Evolutionary conservation across 2,113 vertebrate genomes (phyloP).

Genomic region (Apeltes quadracus): DNA sequence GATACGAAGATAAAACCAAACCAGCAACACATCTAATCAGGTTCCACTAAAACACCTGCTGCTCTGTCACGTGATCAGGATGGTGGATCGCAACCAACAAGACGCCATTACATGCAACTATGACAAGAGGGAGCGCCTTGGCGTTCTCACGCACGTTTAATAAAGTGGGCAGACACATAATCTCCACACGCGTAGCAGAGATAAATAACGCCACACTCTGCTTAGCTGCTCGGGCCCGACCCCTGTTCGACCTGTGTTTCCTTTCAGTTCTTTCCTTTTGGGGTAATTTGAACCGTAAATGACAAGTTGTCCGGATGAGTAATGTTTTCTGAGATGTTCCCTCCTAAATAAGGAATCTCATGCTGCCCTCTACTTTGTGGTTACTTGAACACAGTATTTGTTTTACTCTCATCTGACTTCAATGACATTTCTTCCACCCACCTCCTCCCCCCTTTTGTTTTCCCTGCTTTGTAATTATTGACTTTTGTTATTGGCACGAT

Average conservation of each 20-base stretch:
- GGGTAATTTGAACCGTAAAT: background rate
- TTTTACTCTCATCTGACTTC: constrained; percentile 30
- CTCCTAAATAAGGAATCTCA: constrained; percentile 22
- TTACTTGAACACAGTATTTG: constrained; percentile 42
- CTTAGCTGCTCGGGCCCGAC: rapidly evolving
- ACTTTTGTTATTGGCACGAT: constrained; percentile 6
- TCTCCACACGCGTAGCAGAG: background rate
- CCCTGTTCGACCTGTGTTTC: background rate
- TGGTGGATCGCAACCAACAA: background rate
- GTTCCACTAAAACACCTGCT: background rate
- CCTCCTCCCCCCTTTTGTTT: background rate
- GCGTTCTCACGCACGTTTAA: too few species aligned
- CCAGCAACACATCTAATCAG: background rate
- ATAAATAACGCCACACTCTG: too few species aligned
- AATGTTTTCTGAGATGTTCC: constrained; percentile 25
- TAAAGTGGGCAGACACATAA: too few species aligned
- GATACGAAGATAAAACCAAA: background rate
- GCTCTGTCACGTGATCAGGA: background rate
- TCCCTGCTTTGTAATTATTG: constrained; percentile 25
- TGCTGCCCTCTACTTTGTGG: background rate
- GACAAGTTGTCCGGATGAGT: background rate
- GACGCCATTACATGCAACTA: background rate
- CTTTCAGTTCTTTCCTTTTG: background rate
- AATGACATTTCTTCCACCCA: constrained; percentile 34
- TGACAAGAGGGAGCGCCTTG: too few species aligned